A percentile compares a stretch with the other conserved stretches of the same genome.
Evolutionary conservation across 2,888 invertebrate genomes (phyloP).

Genomic region (Polia nebulosa): DNA sequence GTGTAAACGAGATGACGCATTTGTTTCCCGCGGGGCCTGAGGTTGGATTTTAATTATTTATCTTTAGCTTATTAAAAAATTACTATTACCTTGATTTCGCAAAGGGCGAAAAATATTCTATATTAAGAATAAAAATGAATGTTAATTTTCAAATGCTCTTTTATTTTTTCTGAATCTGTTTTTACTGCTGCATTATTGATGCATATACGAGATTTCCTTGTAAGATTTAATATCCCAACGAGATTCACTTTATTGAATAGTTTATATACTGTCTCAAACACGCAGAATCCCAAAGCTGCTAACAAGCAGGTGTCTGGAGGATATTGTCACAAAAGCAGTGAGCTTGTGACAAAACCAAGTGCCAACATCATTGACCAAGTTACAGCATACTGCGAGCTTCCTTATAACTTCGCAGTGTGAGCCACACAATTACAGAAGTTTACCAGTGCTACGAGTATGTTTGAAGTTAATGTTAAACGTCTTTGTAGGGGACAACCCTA

Average conservation of each 20-base stretch:
- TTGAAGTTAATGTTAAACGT: slow-evolving; percentile 35
- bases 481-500: slow-evolving; percentile 34
- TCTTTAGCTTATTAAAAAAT: slow-evolving; percentile 7
- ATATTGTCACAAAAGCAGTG: slow-evolving; percentile 22
- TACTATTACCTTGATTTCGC: not conserved
- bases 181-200: too few relatives aligned
- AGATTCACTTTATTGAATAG: not conserved
- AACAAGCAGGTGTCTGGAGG: slow-evolving; percentile 25
- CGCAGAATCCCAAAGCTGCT: not conserved
- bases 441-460: slow-evolving; percentile 18
- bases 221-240: too few relatives aligned
- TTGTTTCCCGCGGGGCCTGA: not conserved
- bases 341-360: slow-evolving; percentile 14
- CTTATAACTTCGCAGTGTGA: slow-evolving; percentile 25
- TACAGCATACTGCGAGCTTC: slow-evolving; percentile 18
- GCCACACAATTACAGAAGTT: slow-evolving; percentile 47
- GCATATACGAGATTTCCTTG: too few relatives aligned
- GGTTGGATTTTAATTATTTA: slow-evolving; percentile 10
- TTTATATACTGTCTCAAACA: too few relatives aligned
- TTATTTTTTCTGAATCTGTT: too few relatives aligned
- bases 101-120: not conserved
- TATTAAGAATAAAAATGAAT: not conserved
- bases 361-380: slow-evolving; percentile 26
- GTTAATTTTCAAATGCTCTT: not conserved
- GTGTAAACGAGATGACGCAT: slow-evolving; percentile 3